Evolutionary conservation across 92 coral and sea anemone genomes (phyloP), one percentile per base, ranked within the genome.

Genomic region (Palythoa caribaeorum): DNA sequence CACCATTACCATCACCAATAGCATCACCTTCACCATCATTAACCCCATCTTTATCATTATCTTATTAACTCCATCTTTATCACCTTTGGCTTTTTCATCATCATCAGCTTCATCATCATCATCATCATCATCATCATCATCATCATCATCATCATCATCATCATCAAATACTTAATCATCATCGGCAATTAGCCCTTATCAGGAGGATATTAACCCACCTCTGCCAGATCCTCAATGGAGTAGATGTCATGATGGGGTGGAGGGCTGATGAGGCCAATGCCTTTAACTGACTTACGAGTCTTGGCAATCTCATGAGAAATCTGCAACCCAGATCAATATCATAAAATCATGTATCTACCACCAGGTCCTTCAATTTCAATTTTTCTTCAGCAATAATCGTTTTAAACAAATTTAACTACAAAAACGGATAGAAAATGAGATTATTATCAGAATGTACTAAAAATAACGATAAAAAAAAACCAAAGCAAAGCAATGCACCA

Each of bases 231-330:
- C 78, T 96, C 99, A 44, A 96, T 96, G 83, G 99, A 96, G 93
- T 96, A 96, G 85, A 96, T 96, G 71, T 96, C 99, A 40, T 96
- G 99, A 91, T 96, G 99, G n/a, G 99, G 99, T 0, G 99, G 99
- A 5, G 99, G 99, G 63, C 99, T 96, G 87, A 96, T 96, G 6
- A 96, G 92, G 1, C 98, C 99, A 0, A 96, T 97, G 21, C 99
- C 99, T 9, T 93, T 92, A 13, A 95, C 98, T 10, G 99, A 96
- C 76, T 95, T 94, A 38, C 99, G 93, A 73, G 99, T 96, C 94
- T 95, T 92, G 83, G 99, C 99, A 80, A 96, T 96, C 62, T 95
- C 90, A 37, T 87, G 92, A 21, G 97, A 90, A 28, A 96, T 96
- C 98, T 96, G 80, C 14, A 37, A 28, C 44, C 38, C 57, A 59